Evolutionary conservation across 2,888 invertebrate species (phyloP).

Genomic region (Metallyticus violacea): DNA sequence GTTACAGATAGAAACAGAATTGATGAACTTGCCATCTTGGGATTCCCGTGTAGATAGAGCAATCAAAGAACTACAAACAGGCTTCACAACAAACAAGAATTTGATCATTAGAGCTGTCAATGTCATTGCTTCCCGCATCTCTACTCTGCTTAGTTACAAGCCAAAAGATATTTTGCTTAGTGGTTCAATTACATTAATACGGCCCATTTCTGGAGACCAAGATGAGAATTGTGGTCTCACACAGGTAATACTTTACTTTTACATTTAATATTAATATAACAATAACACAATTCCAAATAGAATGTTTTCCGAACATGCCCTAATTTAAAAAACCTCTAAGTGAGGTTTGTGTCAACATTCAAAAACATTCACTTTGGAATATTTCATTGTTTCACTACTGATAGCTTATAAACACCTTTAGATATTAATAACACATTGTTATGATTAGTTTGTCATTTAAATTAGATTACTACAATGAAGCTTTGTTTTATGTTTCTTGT

Average conservation of each 20-base stretch:
- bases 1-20: background rate
- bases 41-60: background rate
- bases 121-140: background rate
- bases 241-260: conserved; percentile 9
- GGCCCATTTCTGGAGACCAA: background rate
- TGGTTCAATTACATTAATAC: conserved; percentile 7
- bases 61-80: background rate
- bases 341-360: too few species aligned
- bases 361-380: too few species aligned
- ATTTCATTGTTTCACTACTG: too few species aligned
- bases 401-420: too few species aligned
- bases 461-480: too few species aligned
- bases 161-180: background rate
- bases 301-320: too few species aligned
- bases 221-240: conserved; percentile 20
- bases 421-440: too few species aligned
- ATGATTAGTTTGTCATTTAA: too few species aligned
- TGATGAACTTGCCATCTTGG: background rate
- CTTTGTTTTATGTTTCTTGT: too few species aligned
- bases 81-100: background rate
- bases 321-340: too few species aligned
- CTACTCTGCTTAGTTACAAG: background rate
- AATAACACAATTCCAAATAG: too few species aligned
- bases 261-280: too few species aligned
- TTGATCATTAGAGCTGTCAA: background rate